Conservation (phyloP, 2,888 invertebrate species). For the Thera britannica region DNA sequence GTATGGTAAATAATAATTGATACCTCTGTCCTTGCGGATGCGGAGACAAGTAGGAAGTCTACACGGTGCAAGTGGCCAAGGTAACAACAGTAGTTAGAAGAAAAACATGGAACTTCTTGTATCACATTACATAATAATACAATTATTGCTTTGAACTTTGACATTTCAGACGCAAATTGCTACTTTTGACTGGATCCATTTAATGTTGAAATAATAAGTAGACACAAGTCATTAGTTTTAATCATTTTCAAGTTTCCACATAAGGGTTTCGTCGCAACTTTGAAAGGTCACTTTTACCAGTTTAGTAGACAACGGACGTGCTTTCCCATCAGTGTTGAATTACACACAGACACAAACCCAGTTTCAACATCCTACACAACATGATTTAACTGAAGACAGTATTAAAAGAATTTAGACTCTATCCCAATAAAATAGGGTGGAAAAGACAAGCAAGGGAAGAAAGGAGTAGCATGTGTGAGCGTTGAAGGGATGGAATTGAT, state of each 20-base stretch:
- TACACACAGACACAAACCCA: constrained; percentile 23
- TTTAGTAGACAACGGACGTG: constrained; percentile 13
- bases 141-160: constrained; percentile 53
- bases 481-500: constrained; percentile 21
- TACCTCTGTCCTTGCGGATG: constrained; percentile 44
- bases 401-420: constrained; percentile 20
- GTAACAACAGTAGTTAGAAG: constrained; percentile 52
- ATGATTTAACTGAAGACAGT: constrained; percentile 14
- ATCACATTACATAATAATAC: constrained; percentile 48
- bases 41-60: constrained; percentile 49
- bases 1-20: constrained; percentile 37
- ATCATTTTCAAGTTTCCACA: background rate
- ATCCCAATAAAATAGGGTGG: constrained; percentile 9
- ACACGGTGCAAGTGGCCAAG: constrained; percentile 46
- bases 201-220: background rate
- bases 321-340: constrained; percentile 23
- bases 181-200: constrained; percentile 15
- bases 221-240: background rate
- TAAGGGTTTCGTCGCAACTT: constrained; percentile 9
- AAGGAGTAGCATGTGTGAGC: background rate
- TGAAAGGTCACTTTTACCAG: constrained; percentile 13
- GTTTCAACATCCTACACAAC: constrained; percentile 27
- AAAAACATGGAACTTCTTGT: constrained; percentile 50
- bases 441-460: constrained; percentile 1
- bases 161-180: constrained; percentile 29